A percentile compares a stretch with the other conserved stretches of the same genome.
phyloP scores from a whole-genome alignment of 2,113 vertebrate species.

The Smithornis capensis region DNA sequence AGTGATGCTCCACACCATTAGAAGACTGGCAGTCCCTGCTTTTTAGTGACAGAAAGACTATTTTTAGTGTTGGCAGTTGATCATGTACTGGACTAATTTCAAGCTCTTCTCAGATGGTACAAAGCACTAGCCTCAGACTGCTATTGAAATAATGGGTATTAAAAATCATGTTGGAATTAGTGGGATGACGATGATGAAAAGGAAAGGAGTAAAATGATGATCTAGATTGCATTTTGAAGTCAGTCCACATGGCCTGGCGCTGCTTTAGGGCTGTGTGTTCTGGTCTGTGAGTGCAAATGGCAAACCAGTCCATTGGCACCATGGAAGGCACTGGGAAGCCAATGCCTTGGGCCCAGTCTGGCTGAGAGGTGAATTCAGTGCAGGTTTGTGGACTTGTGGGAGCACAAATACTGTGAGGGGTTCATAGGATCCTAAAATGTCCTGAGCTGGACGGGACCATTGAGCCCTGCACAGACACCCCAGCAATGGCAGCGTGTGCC shows the following conservation, averaged over 20 bases:
- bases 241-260: neutral
- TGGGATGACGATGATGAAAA: neutral
- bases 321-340: neutral
- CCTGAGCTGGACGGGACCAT: neutral
- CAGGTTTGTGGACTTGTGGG: neutral
- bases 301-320: rapidly evolving
- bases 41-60: slow-evolving; percentile 50
- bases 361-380: neutral
- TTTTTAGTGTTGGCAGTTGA: slow-evolving; percentile 48
- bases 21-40: slow-evolving; percentile 42
- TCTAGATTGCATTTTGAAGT: neutral
- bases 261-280: neutral
- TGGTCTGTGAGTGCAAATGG: neutral
- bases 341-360: neutral
- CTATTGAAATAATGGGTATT: slow-evolving; percentile 34
- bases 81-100: neutral
- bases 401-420: neutral
- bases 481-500: neutral
- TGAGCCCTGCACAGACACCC: neutral
- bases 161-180: slow-evolving; percentile 23
- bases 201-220: neutral
- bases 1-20: neutral
- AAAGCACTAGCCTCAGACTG: neutral
- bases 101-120: slow-evolving; percentile 30
- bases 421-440: neutral